These are phyloP conservation scores for Gonioctena quinquepunctata DNA, from an alignment of 1,140 invertebrate genomes.

Conservation along the genomic window DNA sequence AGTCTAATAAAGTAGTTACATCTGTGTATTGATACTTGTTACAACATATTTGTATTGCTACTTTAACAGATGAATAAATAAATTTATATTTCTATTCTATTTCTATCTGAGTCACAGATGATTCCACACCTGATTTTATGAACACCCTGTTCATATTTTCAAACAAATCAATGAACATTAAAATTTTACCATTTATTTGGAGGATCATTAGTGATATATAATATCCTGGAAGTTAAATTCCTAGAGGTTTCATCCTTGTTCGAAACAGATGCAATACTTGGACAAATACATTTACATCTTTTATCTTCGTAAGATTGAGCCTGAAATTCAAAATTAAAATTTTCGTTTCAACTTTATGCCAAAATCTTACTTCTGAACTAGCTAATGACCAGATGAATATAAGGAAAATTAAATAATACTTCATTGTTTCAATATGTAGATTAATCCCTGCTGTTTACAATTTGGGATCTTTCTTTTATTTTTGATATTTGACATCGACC, in stretches of 20 bases:
- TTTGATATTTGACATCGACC: too few species aligned
- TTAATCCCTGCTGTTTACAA: too few species aligned
- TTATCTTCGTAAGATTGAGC: slow-evolving; percentile 82
- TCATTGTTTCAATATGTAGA: too few species aligned
- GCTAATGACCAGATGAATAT: neutral
- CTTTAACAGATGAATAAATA: too few species aligned
- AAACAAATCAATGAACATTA: slow-evolving; percentile 26
- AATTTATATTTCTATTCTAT: too few species aligned
- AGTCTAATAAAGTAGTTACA: too few species aligned
- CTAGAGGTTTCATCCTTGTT: slow-evolving; percentile 71
- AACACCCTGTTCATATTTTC: too few species aligned
- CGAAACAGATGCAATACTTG: slow-evolving; percentile 72
- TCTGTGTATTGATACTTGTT: too few species aligned
- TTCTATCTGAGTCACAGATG: too few species aligned
- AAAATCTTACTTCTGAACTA: neutral
- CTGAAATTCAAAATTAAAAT: slow-evolving; percentile 54
- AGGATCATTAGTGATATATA: slow-evolving; percentile 78
- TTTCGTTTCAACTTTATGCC: neutral
- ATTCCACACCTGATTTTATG: too few species aligned
- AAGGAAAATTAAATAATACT: neutral
- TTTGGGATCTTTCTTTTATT: too few species aligned
- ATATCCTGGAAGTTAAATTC: slow-evolving; percentile 62
- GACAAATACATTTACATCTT: slow-evolving; percentile 87
- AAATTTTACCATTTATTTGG: slow-evolving; percentile 81
- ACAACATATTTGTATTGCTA: too few species aligned